These are phyloP conservation scores for Seira musarum DNA, from an alignment of 2,888 invertebrate species.

Conservation along the genomic window DNA sequence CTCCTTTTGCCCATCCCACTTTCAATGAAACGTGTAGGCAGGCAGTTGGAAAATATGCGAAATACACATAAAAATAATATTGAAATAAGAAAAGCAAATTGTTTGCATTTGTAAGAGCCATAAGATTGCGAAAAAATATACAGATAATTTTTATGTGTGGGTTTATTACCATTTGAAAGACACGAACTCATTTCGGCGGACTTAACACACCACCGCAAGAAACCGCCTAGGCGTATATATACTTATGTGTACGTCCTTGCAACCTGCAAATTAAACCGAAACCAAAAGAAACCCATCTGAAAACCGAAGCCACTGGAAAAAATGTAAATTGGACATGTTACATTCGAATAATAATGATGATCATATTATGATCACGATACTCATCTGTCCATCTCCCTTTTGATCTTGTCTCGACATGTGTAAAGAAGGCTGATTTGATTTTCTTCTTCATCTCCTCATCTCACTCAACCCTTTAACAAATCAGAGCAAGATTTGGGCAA, in stretches of 20 bases:
- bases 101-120: slow-evolving; percentile 26
- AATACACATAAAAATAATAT: neutral
- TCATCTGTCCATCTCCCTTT: no score
- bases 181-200: no score
- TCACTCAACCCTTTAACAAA: slow-evolving; percentile 40
- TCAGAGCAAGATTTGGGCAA: slow-evolving; percentile 37
- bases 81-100: slow-evolving; percentile 12
- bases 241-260: no score
- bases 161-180: slow-evolving; percentile 31
- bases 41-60: neutral
- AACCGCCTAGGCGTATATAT: no score
- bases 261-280: no score
- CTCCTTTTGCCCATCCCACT: slow-evolving; percentile 29
- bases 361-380: slow-evolving; percentile 29
- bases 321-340: slow-evolving; percentile 25
- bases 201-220: no score
- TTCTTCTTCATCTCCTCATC: slow-evolving; percentile 19
- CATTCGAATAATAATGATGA: slow-evolving; percentile 32
- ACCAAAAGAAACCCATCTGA: no score
- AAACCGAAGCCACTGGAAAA: no score
- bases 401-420: no score
- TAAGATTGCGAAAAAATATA: slow-evolving; percentile 19
- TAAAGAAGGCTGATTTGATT: slow-evolving; percentile 11
- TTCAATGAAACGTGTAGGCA: slow-evolving; percentile 26
- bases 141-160: slow-evolving; percentile 44